Percentiles rank a stretch among this genome's conserved stretches.
These are phyloP conservation scores for Achlya flavicornis DNA, from an alignment of 2,888 invertebrate species.

Conservation along the genomic window DNA sequence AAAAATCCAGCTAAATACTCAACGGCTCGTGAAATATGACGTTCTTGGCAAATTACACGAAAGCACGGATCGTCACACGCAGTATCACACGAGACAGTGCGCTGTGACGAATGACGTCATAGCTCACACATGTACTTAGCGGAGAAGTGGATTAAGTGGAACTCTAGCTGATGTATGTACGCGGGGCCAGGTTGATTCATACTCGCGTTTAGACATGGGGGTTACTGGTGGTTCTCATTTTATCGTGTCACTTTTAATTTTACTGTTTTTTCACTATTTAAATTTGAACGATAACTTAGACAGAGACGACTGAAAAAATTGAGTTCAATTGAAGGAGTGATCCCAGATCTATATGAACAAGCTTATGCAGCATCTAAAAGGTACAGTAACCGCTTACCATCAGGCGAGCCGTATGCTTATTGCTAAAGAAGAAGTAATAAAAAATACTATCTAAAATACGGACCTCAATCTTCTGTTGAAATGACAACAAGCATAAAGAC, in stretches of 20 bases:
- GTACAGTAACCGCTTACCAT: no score
- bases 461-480: no score
- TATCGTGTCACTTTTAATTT: constrained; percentile 23
- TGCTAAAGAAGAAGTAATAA: no score
- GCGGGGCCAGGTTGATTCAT: constrained; percentile 62
- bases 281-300: no score
- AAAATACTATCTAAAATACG: no score
- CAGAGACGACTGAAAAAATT: no score
- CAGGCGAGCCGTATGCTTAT: no score
- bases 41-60: constrained; percentile 43
- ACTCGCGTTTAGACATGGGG: constrained; percentile 40
- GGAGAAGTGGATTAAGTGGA: constrained; percentile 67
- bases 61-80: constrained; percentile 42
- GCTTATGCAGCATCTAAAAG: no score
- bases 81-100: constrained; percentile 45
- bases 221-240: constrained; percentile 25
- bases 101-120: constrained; percentile 71
- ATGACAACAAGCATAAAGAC: no score
- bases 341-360: no score
- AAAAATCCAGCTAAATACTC: constrained; percentile 5
- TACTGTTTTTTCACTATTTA: constrained; percentile 12
- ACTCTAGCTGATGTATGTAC: constrained; percentile 64
- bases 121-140: constrained; percentile 66
- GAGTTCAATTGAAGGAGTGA: no score
- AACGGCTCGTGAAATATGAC: constrained; percentile 33